Base-by-base conservation (phyloP, 2,888 invertebrate species). In the Druceiella hillmani region DNA sequence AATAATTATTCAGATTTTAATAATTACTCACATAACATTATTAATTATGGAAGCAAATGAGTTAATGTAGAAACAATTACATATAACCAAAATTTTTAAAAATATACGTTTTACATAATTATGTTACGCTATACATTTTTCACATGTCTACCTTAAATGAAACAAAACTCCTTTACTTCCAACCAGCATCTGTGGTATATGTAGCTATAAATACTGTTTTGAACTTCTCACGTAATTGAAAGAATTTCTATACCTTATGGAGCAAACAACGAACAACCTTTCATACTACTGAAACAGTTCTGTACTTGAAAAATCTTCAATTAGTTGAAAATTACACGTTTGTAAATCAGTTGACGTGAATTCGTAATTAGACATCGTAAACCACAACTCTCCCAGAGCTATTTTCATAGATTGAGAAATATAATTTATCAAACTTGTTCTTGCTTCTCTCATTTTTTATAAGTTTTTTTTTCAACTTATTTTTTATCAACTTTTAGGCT, bases 111-210 rank as follows among this genome's bases (percentile, higher is more conserved):
- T n/a, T n/a, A n/a, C n/a, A n/a, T n/a, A n/a, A n/a, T n/a, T n/a
- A n/a, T n/a, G n/a, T n/a, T n/a, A n/a, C n/a, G n/a, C n/a, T n/a
- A 33, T 24, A 3, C n/a, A 15, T 12, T 10, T 15, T 20, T 20
- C n/a, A n/a, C 38, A 27, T 44, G 69, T 71, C 75, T 90, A 88
- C 52, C 91, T 74, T 48, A 92, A 66, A 62, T 92, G 91, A 45
- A 90, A 84, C 87, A 92, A 87, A 55, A 92, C 92, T 13, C 83
- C 85, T 64, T 92, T 92, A 56, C 91, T 92, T 25, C 84, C 91
- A 17, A 90, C 85, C n/a, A 92, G 72, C n/a, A 86, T 81, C 20
- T 88, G 74, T 0, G 90, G 89, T 43, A 83, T 79, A 45, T 87
- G 83, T 0, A 79, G 75, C 57, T 77, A 83, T 42, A 79, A 70